These are phyloP conservation scores for Thunnus albacares DNA, from an alignment of 2,797 vertebrate species.

Conservation along the genomic window DNA sequence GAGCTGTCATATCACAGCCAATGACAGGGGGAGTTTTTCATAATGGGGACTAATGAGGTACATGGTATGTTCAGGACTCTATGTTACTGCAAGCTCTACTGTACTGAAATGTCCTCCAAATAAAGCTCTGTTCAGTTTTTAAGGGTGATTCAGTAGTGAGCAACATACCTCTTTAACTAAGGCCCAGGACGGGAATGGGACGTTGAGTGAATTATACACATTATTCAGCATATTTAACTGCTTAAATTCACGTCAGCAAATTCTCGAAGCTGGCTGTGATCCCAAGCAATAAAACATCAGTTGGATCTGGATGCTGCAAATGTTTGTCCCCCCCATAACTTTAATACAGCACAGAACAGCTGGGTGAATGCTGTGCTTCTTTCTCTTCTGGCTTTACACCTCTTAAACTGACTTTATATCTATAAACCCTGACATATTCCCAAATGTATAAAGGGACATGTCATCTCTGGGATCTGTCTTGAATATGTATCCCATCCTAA, in stretches of 20 bases:
- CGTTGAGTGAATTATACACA: constrained; percentile 46
- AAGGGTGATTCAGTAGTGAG: constrained; percentile 7
- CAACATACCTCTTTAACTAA: constrained; percentile 6
- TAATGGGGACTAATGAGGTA: constrained; percentile 46
- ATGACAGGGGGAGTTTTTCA: constrained; percentile 35
- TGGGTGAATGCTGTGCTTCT: neutral
- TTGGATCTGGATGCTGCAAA: constrained; percentile 53
- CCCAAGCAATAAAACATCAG: constrained; percentile 58
- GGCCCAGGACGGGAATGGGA: constrained; percentile 20
- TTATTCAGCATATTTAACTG: constrained; percentile 68
- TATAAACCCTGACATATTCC: neutral
- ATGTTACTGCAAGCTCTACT: constrained; percentile 48
- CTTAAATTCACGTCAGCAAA: constrained; percentile 69
- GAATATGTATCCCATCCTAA: neutral
- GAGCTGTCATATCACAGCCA: constrained; percentile 61
- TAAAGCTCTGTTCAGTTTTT: constrained; percentile 3
- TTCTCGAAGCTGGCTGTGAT: constrained; percentile 61
- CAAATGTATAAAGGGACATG: neutral
- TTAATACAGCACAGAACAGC: constrained; percentile 36
- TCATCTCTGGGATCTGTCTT: constrained; percentile 11
- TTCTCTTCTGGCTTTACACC: neutral
- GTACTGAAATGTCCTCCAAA: constrained; percentile 23
- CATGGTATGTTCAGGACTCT: constrained; percentile 39
- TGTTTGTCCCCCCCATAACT: constrained; percentile 46
- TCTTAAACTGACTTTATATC: neutral